Conservation (phyloP, 2,888 invertebrate genomes). For the Steinernema hermaphroditum region DNA sequence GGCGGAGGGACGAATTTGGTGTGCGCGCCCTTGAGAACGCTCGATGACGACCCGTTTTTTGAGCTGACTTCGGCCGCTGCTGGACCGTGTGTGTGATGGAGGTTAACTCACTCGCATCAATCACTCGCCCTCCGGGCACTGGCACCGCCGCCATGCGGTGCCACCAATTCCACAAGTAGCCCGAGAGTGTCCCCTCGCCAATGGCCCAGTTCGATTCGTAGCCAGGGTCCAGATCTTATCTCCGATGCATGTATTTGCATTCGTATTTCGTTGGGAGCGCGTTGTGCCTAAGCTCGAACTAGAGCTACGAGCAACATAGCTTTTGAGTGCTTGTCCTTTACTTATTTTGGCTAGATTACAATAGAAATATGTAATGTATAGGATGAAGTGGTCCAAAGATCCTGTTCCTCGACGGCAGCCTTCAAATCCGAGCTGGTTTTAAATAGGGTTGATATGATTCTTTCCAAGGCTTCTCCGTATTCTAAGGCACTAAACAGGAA, state of each 20-base stretch:
- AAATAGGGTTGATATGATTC: too few relatives aligned
- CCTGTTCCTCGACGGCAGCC: too few relatives aligned
- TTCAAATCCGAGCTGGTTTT: too few relatives aligned
- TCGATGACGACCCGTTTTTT: constrained; percentile 30
- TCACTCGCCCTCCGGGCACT: constrained; percentile 16
- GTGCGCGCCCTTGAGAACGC: constrained; percentile 13
- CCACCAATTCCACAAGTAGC: not conserved
- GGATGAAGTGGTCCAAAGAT: too few relatives aligned
- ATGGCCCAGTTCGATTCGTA: not conserved
- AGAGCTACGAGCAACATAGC: too few relatives aligned
- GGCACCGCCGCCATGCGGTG: constrained; percentile 7
- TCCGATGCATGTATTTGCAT: not conserved
- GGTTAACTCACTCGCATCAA: constrained; percentile 28
- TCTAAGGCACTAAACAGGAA: too few relatives aligned
- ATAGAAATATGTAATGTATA: too few relatives aligned
- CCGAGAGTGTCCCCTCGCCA: not conserved
- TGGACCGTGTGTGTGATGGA: constrained; percentile 11
- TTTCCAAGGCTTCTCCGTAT: too few relatives aligned
- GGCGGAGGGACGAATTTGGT: constrained; percentile 14
- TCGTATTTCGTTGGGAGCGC: not conserved
- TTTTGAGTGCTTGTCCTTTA: too few relatives aligned
- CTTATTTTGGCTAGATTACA: too few relatives aligned
- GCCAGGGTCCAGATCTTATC: constrained; percentile 5
- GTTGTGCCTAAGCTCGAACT: too few relatives aligned
- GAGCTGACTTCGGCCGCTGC: constrained; percentile 51